Evolutionary conservation across 2,888 invertebrate species (phyloP), one percentile per base, ranked within the genome.

Genomic region (Parnassius orleans): DNA sequence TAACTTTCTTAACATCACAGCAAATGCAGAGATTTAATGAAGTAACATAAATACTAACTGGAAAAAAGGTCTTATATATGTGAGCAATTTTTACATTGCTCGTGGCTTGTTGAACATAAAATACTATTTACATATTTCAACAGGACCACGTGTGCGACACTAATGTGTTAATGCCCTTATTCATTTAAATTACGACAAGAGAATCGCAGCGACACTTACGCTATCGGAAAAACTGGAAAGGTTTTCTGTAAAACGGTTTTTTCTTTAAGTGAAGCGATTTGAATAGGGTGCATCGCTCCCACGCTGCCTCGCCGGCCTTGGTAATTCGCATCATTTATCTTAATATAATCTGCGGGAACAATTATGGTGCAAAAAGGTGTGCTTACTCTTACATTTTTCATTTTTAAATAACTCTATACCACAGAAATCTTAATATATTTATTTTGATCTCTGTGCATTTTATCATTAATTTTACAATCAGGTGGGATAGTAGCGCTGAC

Each of bases 151-250:
- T 63, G 62, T 41, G 57, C 62, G 62, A 51, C 54, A 51, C 58
- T 63, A 63, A 63, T 63, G 58, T 63, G 62, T 58, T 58, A 58
- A 58, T 58, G 62, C 50, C 62, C 41, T 63, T 58, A 75, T 70
- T 74, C 70, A 73, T 77, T 80, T 80, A 78, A 82, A 81, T 81
- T 69, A 66, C 67, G 66, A 66, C 65, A 67, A 65, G 64, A 69
- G 69, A 69, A 71, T 71, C 71, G 74, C 73, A 72, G 72, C 73
- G 70, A 68, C 73, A 80, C 80, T 80, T 80, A 84, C 79, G 73
- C 69, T 82, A 86, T 89, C 84, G 88, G 89, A 88, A 89, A 88
- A 90, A 90, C 90, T 79, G 87, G 88, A 86, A 86, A 73, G 83
- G 78, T 82, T 82, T 83, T 85, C 83, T 78, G 80, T 81, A 79